Percentiles rank a stretch among this genome's conserved stretches.
Conservation (phyloP, 1,140 invertebrate species). For the Acromyrmex charruanus region DNA sequence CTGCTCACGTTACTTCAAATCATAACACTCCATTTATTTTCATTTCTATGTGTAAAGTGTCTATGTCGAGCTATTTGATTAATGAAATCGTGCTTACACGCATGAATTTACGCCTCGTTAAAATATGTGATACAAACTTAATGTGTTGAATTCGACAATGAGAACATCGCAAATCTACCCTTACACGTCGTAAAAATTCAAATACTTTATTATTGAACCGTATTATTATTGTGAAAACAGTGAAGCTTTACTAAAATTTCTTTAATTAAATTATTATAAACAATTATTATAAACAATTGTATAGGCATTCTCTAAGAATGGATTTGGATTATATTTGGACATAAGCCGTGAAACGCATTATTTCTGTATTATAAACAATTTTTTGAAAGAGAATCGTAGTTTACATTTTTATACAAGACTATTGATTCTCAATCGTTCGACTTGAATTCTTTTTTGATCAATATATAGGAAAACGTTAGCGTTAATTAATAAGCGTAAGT, state of each 20-base stretch:
- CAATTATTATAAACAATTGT: background rate
- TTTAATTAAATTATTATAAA: background rate
- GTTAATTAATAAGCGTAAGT: no score
- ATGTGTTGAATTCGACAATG: slow-evolving; percentile 11
- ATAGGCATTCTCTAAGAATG: no score
- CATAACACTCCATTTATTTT: slow-evolving; percentile 33
- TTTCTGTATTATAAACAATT: background rate
- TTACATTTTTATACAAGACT: background rate
- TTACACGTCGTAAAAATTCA: slow-evolving; percentile 5
- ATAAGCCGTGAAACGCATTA: no score
- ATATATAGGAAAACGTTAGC: no score
- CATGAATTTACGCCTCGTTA: slow-evolving; percentile 31
- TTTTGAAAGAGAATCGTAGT: background rate
- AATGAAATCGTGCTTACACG: slow-evolving; percentile 29
- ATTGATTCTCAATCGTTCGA: background rate
- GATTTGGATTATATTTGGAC: no score
- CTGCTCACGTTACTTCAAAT: background rate
- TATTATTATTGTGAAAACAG: background rate
- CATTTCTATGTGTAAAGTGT: background rate
- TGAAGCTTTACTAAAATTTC: slow-evolving; percentile 6
- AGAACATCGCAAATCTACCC: background rate
- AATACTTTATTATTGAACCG: background rate
- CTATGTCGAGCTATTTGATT: slow-evolving; percentile 10
- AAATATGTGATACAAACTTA: slow-evolving; percentile 26
- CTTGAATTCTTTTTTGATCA: background rate